Percentiles rank a stretch among this genome's conserved stretches.
phyloP scores from a whole-genome alignment of 1,140 invertebrate genomes.

The Holcopasites calliopsidis region DNA sequence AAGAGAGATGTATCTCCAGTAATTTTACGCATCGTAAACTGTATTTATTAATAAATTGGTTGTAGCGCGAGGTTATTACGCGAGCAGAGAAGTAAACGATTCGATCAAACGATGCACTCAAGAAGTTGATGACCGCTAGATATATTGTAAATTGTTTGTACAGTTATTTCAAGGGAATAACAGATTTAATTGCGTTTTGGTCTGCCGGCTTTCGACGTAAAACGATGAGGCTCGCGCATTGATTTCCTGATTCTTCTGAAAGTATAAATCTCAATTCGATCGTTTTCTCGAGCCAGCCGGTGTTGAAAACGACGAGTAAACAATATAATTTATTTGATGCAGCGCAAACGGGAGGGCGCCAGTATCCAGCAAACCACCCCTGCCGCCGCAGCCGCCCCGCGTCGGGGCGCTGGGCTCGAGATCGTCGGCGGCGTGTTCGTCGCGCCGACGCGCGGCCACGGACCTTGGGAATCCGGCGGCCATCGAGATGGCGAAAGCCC shows the following conservation, averaged over 20 bases:
- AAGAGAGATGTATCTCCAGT: conserved; percentile 13
- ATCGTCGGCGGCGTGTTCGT: conserved; percentile 70
- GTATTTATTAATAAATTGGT: not conserved
- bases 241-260: too few relatives aligned
- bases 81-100: not conserved
- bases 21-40: not conserved
- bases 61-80: not conserved
- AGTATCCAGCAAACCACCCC: conserved; percentile 77
- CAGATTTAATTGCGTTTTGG: too few relatives aligned
- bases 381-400: conserved; percentile 75
- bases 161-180: not conserved
- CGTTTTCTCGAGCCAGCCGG: not conserved
- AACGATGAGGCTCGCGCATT: too few relatives aligned
- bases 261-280: not conserved
- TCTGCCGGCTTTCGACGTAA: too few relatives aligned
- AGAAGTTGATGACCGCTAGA: too few relatives aligned
- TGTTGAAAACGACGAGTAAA: not conserved
- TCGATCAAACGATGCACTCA: not conserved
- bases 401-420: conserved; percentile 59
- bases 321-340: conserved; percentile 7
- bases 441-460: conserved; percentile 78
- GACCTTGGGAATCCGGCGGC: conserved; percentile 77
- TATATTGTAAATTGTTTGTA: too few relatives aligned
- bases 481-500: conserved; percentile 79
- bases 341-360: conserved; percentile 75